phyloP scores from a whole-genome alignment of 2,888 invertebrate species.

The Fragum fragum region DNA sequence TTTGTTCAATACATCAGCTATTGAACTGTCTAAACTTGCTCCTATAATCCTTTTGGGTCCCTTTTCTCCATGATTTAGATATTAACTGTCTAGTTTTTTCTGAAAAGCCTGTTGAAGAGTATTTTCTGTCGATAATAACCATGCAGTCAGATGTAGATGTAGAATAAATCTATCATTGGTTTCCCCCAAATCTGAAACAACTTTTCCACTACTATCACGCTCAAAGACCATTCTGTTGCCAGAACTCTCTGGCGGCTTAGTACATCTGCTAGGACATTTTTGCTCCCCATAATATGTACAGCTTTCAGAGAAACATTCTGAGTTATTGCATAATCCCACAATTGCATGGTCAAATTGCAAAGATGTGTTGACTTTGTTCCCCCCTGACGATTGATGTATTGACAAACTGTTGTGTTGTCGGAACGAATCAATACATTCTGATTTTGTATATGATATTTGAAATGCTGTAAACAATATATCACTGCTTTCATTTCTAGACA shows the following conservation, averaged over 20 bases:
- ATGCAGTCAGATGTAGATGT: constrained; percentile 33
- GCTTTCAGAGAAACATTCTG: constrained; percentile 36
- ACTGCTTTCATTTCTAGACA: constrained; percentile 23
- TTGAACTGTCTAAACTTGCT: constrained; percentile 42
- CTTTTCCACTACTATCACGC: background rate
- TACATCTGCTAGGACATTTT: constrained; percentile 11
- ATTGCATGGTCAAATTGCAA: constrained; percentile 16
- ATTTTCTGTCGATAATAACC: constrained; percentile 48
- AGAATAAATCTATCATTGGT: constrained; percentile 21
- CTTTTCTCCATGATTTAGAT: constrained; percentile 29
- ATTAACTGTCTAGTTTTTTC: too few species aligned
- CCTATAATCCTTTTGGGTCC: too few species aligned
- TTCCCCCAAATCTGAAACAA: constrained; percentile 15
- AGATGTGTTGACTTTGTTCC: constrained; percentile 15
- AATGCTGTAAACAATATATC: constrained; percentile 21
- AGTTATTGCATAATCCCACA: constrained; percentile 31
- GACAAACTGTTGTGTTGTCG: constrained; percentile 34
- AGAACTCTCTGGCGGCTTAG: constrained; percentile 2
- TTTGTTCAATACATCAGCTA: constrained; percentile 37
- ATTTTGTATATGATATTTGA: constrained; percentile 16
- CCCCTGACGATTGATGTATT: constrained; percentile 34
- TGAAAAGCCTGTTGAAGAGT: too few species aligned
- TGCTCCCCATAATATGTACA: constrained; percentile 40
- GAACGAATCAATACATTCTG: constrained; percentile 1
- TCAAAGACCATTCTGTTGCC: constrained; percentile 24